Base-by-base conservation (phyloP, 2,113 vertebrate genomes). In the Alligator mississippiensis region DNA sequence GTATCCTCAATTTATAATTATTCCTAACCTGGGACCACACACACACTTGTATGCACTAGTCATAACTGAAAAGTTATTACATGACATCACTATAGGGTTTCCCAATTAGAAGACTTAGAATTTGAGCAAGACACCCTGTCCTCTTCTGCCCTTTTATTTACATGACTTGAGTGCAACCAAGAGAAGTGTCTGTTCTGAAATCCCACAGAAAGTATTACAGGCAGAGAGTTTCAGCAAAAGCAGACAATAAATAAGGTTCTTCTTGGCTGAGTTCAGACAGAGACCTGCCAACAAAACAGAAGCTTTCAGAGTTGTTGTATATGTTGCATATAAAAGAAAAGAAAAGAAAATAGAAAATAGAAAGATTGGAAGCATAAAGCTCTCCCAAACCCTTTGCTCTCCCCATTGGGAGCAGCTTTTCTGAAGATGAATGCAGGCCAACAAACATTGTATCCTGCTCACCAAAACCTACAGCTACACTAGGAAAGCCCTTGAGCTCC, bases 211-310 rank as follows among this genome's bases (percentile, higher is more conserved):
- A 62, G n/a, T 90, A 27, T 54, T 83, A 30, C 4, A 88, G 74
- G 17, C 59, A 91, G 88, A 78, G 12, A 80, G 19, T 55, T 86
- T 85, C 85, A 70, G 61, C 30, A 89, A 90, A 89, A 90, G 64
- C 18, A 60, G 66, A 82, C 11, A 18, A 22, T 82, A 86, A 90
- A 77, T 58, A 90, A 55, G 19, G 64, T 89, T 28, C 30, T 80
- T 84, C 89, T 95, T 95, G 92, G 80, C 78, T 94, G 85, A 95
- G 75, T 30, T 82, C 15, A 5, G 58, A 84, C 66, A 63, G 58
- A 84, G 24, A 61, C 70, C 72, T 91, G 78, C 58, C 85, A 88
- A 77, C 19, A 82, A 75, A 47, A 89, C 75, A 89, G 76, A n/a
- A 88, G 27, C 62, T 86, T 92, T 88, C 64, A 76, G 62, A 86